These are phyloP conservation scores for Odontamblyopus rebecca DNA, from an alignment of 2,797 vertebrate species.

Conservation along the genomic window DNA sequence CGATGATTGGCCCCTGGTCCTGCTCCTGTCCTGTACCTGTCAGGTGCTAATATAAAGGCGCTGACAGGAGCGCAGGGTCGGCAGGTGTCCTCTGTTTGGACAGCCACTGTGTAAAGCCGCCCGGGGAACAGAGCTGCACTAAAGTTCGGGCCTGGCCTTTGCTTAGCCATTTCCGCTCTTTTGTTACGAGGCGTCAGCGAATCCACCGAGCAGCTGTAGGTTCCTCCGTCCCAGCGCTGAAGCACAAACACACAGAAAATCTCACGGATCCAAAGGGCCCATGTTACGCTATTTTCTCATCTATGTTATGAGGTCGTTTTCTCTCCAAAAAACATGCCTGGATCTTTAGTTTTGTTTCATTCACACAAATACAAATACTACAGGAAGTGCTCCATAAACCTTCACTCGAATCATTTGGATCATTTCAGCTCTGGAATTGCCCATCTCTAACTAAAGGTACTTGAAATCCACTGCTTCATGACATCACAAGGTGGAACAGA, in stretches of 20 bases:
- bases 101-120: constrained; percentile 29
- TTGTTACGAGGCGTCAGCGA: constrained; percentile 40
- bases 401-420: too few relatives aligned
- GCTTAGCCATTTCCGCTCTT: constrained; percentile 18
- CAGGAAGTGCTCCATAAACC: too few relatives aligned
- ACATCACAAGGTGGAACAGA: too few relatives aligned
- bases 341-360: too few relatives aligned
- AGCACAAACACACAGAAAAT: neutral
- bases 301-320: too few relatives aligned
- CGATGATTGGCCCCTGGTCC: constrained; percentile 27
- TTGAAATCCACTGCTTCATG: too few relatives aligned
- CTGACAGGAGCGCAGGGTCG: constrained; percentile 62
- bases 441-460: too few relatives aligned
- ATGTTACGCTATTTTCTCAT: too few relatives aligned
- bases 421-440: too few relatives aligned
- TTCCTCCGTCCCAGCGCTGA: constrained; percentile 46
- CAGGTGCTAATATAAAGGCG: constrained; percentile 64
- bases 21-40: constrained; percentile 43
- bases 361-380: too few relatives aligned
- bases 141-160: constrained; percentile 18
- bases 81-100: constrained; percentile 63
- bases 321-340: too few relatives aligned
- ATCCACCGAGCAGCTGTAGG: constrained; percentile 10
- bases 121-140: constrained; percentile 35
- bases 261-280: neutral